These are phyloP conservation scores for Lingula anatina DNA, from an alignment of 2,888 invertebrate species.

Conservation along the genomic window DNA sequence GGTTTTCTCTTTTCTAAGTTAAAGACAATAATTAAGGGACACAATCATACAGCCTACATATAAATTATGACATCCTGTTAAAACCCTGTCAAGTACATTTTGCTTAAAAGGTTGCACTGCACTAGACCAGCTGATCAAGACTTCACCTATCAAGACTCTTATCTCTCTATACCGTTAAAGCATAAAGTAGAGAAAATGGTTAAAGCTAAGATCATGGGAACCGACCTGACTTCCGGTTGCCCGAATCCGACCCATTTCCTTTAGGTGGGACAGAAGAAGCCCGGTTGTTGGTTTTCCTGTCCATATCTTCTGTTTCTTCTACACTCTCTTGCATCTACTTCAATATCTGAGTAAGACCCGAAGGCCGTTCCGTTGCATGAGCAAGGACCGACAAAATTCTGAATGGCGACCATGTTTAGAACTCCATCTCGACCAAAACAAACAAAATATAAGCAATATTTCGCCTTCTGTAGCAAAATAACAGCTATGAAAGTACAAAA, in stretches of 20 bases:
- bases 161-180: too few species aligned
- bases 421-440: slow-evolving; percentile 30
- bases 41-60: too few species aligned
- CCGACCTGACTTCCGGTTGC: slow-evolving; percentile 2
- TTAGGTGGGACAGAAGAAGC: slow-evolving; percentile 29
- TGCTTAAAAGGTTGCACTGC: too few species aligned
- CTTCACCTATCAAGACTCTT: too few species aligned
- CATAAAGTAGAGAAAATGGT: too few species aligned
- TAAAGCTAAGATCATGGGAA: background rate
- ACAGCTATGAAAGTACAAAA: background rate
- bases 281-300: slow-evolving; percentile 34
- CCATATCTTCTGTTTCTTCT: slow-evolving; percentile 22
- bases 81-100: too few species aligned
- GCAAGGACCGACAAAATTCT: slow-evolving; percentile 10
- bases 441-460: slow-evolving; percentile 14
- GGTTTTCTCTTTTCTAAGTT: too few species aligned
- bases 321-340: slow-evolving; percentile 36
- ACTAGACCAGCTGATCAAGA: too few species aligned
- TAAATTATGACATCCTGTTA: too few species aligned
- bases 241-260: slow-evolving; percentile 6
- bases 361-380: slow-evolving; percentile 19
- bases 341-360: slow-evolving; percentile 15
- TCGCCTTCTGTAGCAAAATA: background rate
- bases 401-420: slow-evolving; percentile 27
- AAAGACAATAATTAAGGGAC: too few species aligned